Base-by-base conservation (phyloP, 2,797 vertebrate species). In the Xenentodon cancila region DNA sequence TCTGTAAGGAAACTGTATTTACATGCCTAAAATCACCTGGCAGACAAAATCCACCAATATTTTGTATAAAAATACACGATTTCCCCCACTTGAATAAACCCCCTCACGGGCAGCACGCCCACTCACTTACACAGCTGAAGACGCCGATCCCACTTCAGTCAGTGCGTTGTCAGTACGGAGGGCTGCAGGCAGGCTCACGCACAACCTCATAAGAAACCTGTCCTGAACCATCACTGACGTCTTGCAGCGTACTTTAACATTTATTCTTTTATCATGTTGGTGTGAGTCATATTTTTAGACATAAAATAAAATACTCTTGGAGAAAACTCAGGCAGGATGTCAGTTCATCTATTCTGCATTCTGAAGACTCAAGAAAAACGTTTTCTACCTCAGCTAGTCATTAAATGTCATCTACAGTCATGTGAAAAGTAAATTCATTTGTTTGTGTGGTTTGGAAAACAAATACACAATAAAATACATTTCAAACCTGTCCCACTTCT, bases 141-240 rank as follows among this genome's bases (percentile, higher is more conserved):
- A 80, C 68, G 68, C 40, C 66, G 50, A 43, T 72, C 67, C 70
- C 70, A 73, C 81, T 86, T 87, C 83, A 89, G 71, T 88, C 87
- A 86, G 71, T 1, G 27, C 65, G 64, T 68, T 71, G 71, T 57
- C 51, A 51, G 65, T 62, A 77, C 68, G 66, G 64, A 68, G 59
- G 76, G 77, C 77, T 27, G 27, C 73, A 69, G 48, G 71, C 77
- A 42, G 56, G 22, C 67, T 80, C 78, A 83, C 74, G 54, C 53
- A 56, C 72, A 58, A 51, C 25, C 66, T 85, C 80, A 79, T 88
- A 84, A 76, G 70, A 73, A 60, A 68, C 68, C 51, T 79, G 45
- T 67, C 72, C 68, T 69, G 58, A 77, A 72, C 54, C 30, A 54
- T 50, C 66, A 47, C 25, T 66, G 56, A 42, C 75, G 74, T 67